Base-by-base conservation (phyloP, 2,113 vertebrate species). In the Cheilinus undulatus region DNA sequence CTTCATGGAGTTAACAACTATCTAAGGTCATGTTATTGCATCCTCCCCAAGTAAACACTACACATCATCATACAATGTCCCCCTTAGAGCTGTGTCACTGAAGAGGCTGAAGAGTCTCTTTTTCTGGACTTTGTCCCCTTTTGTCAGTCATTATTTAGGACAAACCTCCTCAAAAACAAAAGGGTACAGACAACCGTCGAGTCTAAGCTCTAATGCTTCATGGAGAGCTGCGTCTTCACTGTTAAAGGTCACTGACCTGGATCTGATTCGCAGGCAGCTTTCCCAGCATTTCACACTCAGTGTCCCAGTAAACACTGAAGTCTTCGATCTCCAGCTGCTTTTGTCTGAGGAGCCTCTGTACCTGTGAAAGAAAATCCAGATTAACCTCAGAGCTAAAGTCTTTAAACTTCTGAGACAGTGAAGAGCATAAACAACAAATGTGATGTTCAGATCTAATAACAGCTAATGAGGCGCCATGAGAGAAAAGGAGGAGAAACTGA, bases 231-330 rank as follows among this genome's bases (percentile, higher is more conserved):
- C 30, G 7, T 70, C 13, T 22, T 17, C 19, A n/a, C 15, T 61
- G 7, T 1, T 64, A n/a, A 23, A 24, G 4, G 23, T 32, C 7
- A 32, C 34, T 9, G 88, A 99, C 97, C 96, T 98, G 97, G 22
- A 99, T 93, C 81, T 97, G 94, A 42, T 76, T 91, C 11, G 94
- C 82, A 19, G 96, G 96, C 27, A 97, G 89, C 72, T 96, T 95
- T 51, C 96, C 97, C 87, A 99, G 48, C 73, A 99, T 95, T 72
- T 92, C 90, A 90, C 95, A 93, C n/a, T 91, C 83, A 0, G 95
- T 95, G 75, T 99, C 97, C 97, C 98, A 99, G 69, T 99, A 99
- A 73, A 99, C 78, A 50, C 98, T 96, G 80, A 99, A 99, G 75
- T 97, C 95, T 0, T 95, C 84, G 17, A 99, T 95, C 78, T 99